Evolutionary conservation across 2,888 invertebrate genomes (phyloP).

Genomic region (Leptarthrus brevirostris): DNA sequence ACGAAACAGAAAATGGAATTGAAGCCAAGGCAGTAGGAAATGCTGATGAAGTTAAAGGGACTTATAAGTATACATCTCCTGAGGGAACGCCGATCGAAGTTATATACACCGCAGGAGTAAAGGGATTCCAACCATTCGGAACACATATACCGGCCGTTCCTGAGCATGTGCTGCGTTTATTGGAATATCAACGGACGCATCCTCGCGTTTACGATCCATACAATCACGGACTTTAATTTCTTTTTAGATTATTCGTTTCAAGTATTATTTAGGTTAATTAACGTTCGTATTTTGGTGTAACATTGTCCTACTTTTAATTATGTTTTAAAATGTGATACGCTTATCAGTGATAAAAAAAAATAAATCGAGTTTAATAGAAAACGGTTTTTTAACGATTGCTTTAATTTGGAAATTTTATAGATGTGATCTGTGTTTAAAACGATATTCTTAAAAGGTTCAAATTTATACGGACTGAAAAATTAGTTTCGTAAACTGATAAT

Average conservation of each 20-base stretch:
- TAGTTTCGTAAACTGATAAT: too few species aligned
- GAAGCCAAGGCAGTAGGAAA: slow-evolving; percentile 32
- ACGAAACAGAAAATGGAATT: slow-evolving; percentile 44
- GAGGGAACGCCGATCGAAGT: slow-evolving; percentile 38
- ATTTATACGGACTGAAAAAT: too few species aligned
- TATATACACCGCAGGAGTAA: slow-evolving; percentile 3
- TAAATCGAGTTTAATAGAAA: too few species aligned
- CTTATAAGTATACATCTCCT: slow-evolving; percentile 42
- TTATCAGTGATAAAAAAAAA: too few species aligned
- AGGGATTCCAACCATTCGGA: slow-evolving; percentile 31
- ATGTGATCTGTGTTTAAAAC: too few species aligned
- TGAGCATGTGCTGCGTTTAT: slow-evolving; percentile 1
- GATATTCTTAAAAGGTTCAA: too few species aligned
- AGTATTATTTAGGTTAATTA: slow-evolving; percentile 14
- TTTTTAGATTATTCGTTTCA: not conserved
- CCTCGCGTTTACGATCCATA: slow-evolving; percentile 11
- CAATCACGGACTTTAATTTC: slow-evolving; percentile 4
- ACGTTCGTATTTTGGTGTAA: too few species aligned
- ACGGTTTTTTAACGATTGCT: too few species aligned
- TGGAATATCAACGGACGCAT: slow-evolving; percentile 42
- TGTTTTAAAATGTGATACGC: too few species aligned
- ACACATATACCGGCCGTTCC: slow-evolving; percentile 15
- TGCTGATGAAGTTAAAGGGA: slow-evolving; percentile 29
- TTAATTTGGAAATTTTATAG: too few species aligned
- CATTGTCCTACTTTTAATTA: too few species aligned